Base-by-base conservation (phyloP, 2,888 invertebrate genomes). In the Brachypterus glaber region DNA sequence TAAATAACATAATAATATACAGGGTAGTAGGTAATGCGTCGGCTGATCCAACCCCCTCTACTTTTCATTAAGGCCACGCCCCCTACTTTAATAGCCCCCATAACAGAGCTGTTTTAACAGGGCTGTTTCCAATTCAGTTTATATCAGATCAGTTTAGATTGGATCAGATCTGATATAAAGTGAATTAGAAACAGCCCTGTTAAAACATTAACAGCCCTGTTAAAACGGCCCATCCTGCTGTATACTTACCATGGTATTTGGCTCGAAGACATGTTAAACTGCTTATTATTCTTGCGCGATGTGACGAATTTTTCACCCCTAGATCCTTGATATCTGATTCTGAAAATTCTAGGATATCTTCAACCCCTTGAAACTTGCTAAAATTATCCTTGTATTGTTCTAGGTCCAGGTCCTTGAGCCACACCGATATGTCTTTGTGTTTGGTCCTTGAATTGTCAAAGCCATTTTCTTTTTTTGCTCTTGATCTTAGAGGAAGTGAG, bases 241-340 rank as follows among this genome's bases (percentile, higher is more conserved):
- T n/a, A 21, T 26, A 45, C 53, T 68, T 63, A 64, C 74, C 73
- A 43, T 73, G 65, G 35, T 73, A 73, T 59, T 79, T 80, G 15
- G 74, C 72, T 26, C 73, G 66, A 3, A 80, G 67, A 5, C 74
- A 70, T n/a, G 76, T 68, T 35, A 81, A 63, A 57, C 76, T 79
- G 21, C 76, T 73, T 43, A 77, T 70, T 48, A 81, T 74, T 50
- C 73, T 68, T 2, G 77, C 76, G 17, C 80, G 63, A 60, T 81
- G 79, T 11, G 72, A 72, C 2, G 76, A 69, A 51, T 75, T 75
- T 45, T 71, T 72, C 18, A 81, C 68, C 1, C 80, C 80, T 40
- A 77, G 58, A 30, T 71, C 66, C 52, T 72, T 72, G 33, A 81
- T 66, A 46, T 76, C 76, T 2, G 66, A 62, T 55, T 81, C 77